Percentiles rank a stretch among this genome's conserved stretches.
phyloP scores from a whole-genome alignment of 2,888 invertebrate genomes.

The Acrobasis suavella region DNA sequence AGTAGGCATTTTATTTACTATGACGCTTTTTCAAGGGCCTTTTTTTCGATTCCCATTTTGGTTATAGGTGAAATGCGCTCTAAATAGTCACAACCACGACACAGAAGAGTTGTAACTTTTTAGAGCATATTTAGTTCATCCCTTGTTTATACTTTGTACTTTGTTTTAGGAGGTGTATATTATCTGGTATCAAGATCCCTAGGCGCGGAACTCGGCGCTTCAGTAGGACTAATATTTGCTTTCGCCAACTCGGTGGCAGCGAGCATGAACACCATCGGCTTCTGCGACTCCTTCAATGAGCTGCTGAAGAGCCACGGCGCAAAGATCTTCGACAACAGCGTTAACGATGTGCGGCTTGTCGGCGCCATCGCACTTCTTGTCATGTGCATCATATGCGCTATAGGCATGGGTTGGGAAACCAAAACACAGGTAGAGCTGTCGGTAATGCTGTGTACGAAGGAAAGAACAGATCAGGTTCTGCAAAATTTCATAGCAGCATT shows the following conservation, averaged over 20 bases:
- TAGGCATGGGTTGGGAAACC: constrained; percentile 98
- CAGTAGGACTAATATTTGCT: constrained; percentile 98
- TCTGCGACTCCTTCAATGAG: constrained; percentile 95
- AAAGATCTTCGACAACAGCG: constrained; percentile 86
- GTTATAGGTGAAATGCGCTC: no score
- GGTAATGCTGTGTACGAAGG: no score
- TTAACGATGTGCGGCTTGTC: constrained; percentile 92
- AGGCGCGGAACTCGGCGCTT: constrained; percentile 98
- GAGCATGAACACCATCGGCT: constrained; percentile 98
- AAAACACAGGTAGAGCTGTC: constrained; percentile 86
- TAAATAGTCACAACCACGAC: no score
- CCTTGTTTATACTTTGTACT: background rate
- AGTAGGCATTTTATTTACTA: no score
- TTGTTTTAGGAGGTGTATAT: constrained; percentile 93
- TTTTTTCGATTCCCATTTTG: no score
- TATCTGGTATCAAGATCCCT: constrained; percentile 98
- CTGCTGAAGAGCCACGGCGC: constrained; percentile 84
- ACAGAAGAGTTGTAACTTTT: no score
- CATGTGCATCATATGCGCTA: constrained; percentile 93
- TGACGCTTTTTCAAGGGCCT: no score
- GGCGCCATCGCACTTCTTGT: constrained; percentile 89
- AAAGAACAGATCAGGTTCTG: no score
- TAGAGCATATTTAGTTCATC: no score
- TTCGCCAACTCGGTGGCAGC: constrained; percentile 98
- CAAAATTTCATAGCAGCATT: no score